These are phyloP conservation scores for Eulemur albifrons DNA, from an alignment of 2,797 vertebrate species.

Conservation along the genomic window DNA sequence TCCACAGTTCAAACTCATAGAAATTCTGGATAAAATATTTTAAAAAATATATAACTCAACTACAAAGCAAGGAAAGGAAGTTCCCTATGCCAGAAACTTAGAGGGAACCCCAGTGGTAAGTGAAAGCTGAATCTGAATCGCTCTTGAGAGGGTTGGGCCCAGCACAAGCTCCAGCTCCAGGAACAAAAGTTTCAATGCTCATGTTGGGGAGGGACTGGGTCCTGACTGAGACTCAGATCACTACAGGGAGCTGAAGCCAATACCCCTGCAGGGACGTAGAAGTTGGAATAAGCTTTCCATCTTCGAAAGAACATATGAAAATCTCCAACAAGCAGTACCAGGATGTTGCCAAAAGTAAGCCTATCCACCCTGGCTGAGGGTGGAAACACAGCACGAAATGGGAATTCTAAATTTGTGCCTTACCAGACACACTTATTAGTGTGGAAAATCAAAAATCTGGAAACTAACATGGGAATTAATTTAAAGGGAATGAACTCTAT, in stretches of 20 bases:
- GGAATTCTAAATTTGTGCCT: background rate
- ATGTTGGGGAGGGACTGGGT: background rate
- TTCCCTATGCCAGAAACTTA: background rate
- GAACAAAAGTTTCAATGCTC: background rate
- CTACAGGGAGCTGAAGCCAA: background rate
- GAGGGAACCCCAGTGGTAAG: background rate
- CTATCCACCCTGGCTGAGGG: background rate
- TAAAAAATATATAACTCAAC: background rate
- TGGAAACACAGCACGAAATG: background rate
- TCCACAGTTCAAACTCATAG: conserved; percentile 28
- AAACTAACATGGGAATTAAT: background rate
- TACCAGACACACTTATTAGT: background rate
- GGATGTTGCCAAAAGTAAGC: background rate
- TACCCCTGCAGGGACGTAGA: background rate
- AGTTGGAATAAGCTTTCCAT: background rate
- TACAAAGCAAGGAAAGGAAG: conserved; percentile 30
- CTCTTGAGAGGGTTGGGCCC: background rate
- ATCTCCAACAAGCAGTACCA: background rate
- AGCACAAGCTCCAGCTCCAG: background rate
- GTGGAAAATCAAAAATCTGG: background rate
- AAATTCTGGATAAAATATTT: conserved; percentile 36
- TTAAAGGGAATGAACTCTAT: background rate
- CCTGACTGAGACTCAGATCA: background rate
- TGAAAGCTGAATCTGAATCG: background rate
- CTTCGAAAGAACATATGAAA: background rate